Evolutionary conservation across 2,888 invertebrate species (phyloP).

Genomic region (Neoitamus cyanurus): DNA sequence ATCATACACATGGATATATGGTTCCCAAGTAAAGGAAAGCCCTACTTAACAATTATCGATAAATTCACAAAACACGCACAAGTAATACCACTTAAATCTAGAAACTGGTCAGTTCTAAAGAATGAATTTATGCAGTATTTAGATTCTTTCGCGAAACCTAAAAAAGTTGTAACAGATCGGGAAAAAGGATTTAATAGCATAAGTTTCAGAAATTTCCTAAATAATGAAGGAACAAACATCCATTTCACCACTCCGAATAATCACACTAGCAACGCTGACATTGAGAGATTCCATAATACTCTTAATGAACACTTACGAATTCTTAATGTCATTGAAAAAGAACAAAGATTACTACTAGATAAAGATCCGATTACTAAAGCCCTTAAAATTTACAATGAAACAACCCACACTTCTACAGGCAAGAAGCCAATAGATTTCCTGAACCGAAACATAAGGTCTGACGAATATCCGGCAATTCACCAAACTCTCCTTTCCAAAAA

Average conservation of each 20-base stretch:
- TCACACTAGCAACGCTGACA: background rate
- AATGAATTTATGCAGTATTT: constrained; percentile 39
- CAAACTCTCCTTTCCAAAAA: background rate
- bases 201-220: no score
- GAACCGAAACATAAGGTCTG: background rate
- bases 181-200: no score
- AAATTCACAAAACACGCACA: no score
- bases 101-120: constrained; percentile 14
- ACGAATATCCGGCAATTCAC: no score
- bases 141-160: constrained; percentile 46
- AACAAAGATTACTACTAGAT: background rate
- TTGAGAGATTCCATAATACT: constrained; percentile 2
- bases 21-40: background rate
- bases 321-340: background rate
- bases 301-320: constrained; percentile 20
- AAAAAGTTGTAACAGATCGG: constrained; percentile 21
- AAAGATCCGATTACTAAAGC: background rate
- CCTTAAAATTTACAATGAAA: constrained; percentile 15
- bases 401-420: background rate
- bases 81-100: background rate
- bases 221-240: background rate
- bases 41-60: constrained; percentile 3
- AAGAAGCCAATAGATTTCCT: background rate
- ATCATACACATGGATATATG: constrained; percentile 38
- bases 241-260: constrained; percentile 26